Evolutionary conservation across 2,113 vertebrate species (phyloP).

Genomic region (Corydoras sp.): DNA sequence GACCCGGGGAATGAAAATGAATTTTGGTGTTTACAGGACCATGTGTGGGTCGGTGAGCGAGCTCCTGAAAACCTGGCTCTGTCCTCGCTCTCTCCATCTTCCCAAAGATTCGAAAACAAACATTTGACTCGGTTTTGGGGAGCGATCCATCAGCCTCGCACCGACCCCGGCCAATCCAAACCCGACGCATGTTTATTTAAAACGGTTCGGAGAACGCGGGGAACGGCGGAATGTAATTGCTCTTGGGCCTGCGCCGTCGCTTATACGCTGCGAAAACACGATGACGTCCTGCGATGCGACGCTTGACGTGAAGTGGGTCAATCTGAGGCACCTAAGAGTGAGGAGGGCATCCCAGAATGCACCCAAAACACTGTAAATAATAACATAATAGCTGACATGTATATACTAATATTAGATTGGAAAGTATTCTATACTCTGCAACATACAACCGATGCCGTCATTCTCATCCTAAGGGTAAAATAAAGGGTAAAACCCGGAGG

Average conservation of each 20-base stretch:
- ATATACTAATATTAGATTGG: too few relatives aligned
- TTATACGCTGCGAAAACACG: constrained; percentile 1
- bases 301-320: neutral
- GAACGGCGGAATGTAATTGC: constrained; percentile 48
- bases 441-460: too few relatives aligned
- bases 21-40: constrained; percentile 42
- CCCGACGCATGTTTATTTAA: constrained; percentile 27
- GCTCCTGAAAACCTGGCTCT: constrained; percentile 44
- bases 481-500: too few relatives aligned
- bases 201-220: constrained; percentile 31
- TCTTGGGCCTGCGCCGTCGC: constrained; percentile 40
- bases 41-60: constrained; percentile 41
- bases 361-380: neutral
- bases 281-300: neutral
- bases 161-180: constrained; percentile 56
- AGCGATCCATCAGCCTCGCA: constrained; percentile 51
- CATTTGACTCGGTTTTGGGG: constrained; percentile 50
- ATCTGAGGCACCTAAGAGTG: neutral
- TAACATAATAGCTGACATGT: too few relatives aligned
- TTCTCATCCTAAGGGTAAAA: too few relatives aligned
- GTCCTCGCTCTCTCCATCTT: constrained; percentile 42
- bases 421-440: too few relatives aligned
- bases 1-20: constrained; percentile 34
- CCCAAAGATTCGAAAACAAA: constrained; percentile 59
- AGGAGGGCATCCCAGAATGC: neutral